Conservation (phyloP, 2,888 invertebrate species). For the Eupelmus urozonus region DNA sequence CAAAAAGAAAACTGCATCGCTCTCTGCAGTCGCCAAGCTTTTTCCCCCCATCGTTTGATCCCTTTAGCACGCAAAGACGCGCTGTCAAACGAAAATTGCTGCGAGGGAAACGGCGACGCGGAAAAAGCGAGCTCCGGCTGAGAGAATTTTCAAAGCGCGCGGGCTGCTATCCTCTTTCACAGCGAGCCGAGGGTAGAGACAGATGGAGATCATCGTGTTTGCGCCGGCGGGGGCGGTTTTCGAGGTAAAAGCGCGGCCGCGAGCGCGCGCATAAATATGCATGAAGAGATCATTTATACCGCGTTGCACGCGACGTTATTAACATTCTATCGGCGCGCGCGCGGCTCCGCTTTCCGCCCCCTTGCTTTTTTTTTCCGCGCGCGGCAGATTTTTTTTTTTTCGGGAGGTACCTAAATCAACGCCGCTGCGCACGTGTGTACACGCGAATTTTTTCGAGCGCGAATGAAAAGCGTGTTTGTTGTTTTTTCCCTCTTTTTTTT, state of each 20-base stretch:
- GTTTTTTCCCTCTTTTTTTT: constrained; percentile 20
- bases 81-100: constrained; percentile 29
- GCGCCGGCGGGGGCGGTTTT: constrained; percentile 66
- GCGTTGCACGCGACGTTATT: constrained; percentile 66
- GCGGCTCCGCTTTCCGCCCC: constrained; percentile 23
- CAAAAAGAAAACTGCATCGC: no score
- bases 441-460: constrained; percentile 43
- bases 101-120: not conserved
- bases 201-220: not conserved
- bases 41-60: constrained; percentile 33
- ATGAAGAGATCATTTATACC: constrained; percentile 76
- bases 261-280: constrained; percentile 76
- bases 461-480: constrained; percentile 34
- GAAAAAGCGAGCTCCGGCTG: not conserved
- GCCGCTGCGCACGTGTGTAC: constrained; percentile 20
- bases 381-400: not conserved
- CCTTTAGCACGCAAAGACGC: constrained; percentile 17
- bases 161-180: no score
- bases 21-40: no score
- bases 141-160: not conserved
- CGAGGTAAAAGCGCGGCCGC: constrained; percentile 73
- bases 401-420: constrained; percentile 44
- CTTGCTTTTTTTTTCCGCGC: constrained; percentile 28
- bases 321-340: constrained; percentile 70
- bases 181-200: constrained; percentile 5